A percentile compares a stretch with the other conserved stretches of the same genome.
Conservation (phyloP, 2,888 invertebrate species). For the Sclerodermus sp. region DNA sequence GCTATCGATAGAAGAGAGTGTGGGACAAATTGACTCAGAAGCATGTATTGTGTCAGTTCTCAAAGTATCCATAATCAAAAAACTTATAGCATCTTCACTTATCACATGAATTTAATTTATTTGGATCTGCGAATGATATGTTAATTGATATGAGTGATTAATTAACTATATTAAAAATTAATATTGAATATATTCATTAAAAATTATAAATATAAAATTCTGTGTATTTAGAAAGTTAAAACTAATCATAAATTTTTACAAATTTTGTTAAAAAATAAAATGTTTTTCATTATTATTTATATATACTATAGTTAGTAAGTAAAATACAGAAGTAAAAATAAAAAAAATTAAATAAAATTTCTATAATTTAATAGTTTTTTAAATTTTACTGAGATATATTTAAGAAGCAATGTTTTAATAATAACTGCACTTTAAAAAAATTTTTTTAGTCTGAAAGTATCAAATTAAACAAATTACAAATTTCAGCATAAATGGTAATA, state of each 20-base stretch:
- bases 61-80: conserved; percentile 43
- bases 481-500: no score
- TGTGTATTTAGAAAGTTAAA: no score
- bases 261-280: neutral
- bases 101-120: conserved; percentile 21
- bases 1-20: conserved; percentile 24
- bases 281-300: neutral
- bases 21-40: conserved; percentile 33
- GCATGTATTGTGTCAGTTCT: conserved; percentile 35
- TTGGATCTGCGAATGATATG: conserved; percentile 26
- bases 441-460: no score
- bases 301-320: no score
- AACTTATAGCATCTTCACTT: conserved; percentile 28
- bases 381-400: neutral
- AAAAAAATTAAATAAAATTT: no score
- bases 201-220: conserved; percentile 9
- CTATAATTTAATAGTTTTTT: no score
- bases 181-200: neutral
- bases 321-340: no score
- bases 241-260: neutral
- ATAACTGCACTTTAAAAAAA: no score
- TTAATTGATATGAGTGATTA: neutral
- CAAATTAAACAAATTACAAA: no score
- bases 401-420: no score
- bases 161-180: no score